Base-by-base conservation (phyloP, 2,797 vertebrate genomes). In the Lophotriccus pileatus region DNA sequence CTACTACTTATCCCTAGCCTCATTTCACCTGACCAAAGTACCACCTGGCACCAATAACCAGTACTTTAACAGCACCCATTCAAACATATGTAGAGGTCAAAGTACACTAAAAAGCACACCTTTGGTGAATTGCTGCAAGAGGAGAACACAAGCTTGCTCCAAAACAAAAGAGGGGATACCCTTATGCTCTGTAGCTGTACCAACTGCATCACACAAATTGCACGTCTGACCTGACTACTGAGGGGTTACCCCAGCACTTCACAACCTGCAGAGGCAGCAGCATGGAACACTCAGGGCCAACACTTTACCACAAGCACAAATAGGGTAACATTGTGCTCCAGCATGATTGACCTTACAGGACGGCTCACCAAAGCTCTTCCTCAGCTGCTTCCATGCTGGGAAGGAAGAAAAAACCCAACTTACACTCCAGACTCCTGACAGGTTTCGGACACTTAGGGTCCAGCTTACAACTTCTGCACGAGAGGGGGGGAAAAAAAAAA, bases 81-180 rank as follows among this genome's bases (percentile, higher is more conserved):
- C 47, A 53, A 63, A 55, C 0, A 2, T 3, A 62, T 0, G 0
- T 1, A 44, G 36, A 70, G 24, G 22, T 44, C 50, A 5, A 77
- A 67, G 14, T 12, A 44, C 1, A 1, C 47, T 34, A 43, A 21
- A 37, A 67, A 70, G 7, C 0, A 1, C 2, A 6, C 12, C 39
- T 66, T 39, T 3, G 6, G 46, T 25, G 43, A 64, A 79, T 9
- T 4, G 1, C n/a, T 52, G 24, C 43, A 59, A 63, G 18, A 58
- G 22, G 66, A 52, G 36, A 58, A 76, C 5, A 50, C 12, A 50
- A 0, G 3, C 7, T 50, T 22, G 24, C 22, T 53, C 22, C 49
- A 68, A 67, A 78, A 85, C 28, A 32, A 2, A 4, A 62, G 11
- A 1, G 6, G 2, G 8, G 3, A 6, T 15, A 47, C 13, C 2